These are phyloP conservation scores for Drosophila truncata DNA, from an alignment of 1,140 invertebrate genomes.

Conservation along the genomic window DNA sequence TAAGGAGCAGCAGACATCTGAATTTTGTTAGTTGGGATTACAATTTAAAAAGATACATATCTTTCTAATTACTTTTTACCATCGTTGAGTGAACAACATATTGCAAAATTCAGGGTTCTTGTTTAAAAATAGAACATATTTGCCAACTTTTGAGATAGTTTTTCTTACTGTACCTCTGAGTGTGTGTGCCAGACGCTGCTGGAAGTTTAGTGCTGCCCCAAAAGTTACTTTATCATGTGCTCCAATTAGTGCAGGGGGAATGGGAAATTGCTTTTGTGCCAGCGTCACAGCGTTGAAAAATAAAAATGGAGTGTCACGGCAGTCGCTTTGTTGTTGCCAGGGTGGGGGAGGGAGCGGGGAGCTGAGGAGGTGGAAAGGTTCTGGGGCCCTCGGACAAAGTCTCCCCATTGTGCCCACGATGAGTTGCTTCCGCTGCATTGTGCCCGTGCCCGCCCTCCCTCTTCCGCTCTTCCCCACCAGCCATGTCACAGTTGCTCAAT, in stretches of 20 bases:
- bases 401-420: constrained; percentile 67
- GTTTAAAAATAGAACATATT: neutral
- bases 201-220: constrained; percentile 42
- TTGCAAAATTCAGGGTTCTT: too few species aligned
- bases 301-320: constrained; percentile 83
- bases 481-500: constrained; percentile 18
- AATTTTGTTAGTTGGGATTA: neutral
- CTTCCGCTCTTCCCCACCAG: neutral
- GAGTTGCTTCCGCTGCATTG: constrained; percentile 69
- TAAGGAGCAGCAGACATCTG: neutral
- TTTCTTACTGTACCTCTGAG: constrained; percentile 25
- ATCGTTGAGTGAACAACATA: too few species aligned
- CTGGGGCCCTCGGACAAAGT: constrained; percentile 53
- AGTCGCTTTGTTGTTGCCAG: constrained; percentile 30
- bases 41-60: neutral
- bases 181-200: constrained; percentile 46
- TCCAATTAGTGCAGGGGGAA: constrained; percentile 67
- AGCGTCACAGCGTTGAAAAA: constrained; percentile 59
- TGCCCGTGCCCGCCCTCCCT: constrained; percentile 9
- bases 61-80: neutral
- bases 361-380: neutral
- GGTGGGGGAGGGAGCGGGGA: neutral
- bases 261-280: constrained; percentile 68
- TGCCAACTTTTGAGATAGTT: neutral
- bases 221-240: constrained; percentile 83